Evolutionary conservation across 2,113 vertebrate species (phyloP).

Genomic region (Diphyllodes magnificus): DNA sequence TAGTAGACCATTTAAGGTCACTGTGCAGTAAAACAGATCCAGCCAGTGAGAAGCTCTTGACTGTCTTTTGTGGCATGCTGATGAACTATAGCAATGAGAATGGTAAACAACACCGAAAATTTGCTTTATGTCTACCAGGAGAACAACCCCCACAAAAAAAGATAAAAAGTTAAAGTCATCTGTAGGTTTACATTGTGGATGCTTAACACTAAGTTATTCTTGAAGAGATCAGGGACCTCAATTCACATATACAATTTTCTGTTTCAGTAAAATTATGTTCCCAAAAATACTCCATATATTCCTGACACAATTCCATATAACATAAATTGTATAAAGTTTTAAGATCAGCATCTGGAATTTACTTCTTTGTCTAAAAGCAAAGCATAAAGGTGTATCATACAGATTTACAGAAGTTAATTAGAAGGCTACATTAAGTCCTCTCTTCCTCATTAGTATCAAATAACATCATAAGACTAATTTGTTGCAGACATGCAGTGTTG

Average conservation of each 20-base stretch:
- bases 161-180: background rate
- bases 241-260: background rate
- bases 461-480: background rate
- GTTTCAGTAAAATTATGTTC: constrained; percentile 1
- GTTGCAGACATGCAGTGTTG: background rate
- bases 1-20: constrained; percentile 94
- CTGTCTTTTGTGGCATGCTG: constrained; percentile 99
- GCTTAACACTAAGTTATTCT: background rate
- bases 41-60: constrained; percentile 99
- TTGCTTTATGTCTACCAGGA: constrained; percentile 75
- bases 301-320: background rate
- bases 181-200: constrained; percentile 5
- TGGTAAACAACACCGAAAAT: constrained; percentile 87
- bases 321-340: background rate
- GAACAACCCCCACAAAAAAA: background rate
- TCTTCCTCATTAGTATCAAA: background rate
- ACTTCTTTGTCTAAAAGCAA: background rate
- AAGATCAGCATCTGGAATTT: background rate
- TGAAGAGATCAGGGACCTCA: background rate
- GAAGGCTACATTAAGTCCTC: background rate
- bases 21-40: constrained; percentile 94
- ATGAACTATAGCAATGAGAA: constrained; percentile 99
- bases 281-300: background rate
- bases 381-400: background rate
- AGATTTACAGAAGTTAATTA: background rate